Percentiles rank a stretch among this genome's conserved stretches.
Evolutionary conservation across 2,113 vertebrate genomes (phyloP).

Genomic region (Pipa parva): DNA sequence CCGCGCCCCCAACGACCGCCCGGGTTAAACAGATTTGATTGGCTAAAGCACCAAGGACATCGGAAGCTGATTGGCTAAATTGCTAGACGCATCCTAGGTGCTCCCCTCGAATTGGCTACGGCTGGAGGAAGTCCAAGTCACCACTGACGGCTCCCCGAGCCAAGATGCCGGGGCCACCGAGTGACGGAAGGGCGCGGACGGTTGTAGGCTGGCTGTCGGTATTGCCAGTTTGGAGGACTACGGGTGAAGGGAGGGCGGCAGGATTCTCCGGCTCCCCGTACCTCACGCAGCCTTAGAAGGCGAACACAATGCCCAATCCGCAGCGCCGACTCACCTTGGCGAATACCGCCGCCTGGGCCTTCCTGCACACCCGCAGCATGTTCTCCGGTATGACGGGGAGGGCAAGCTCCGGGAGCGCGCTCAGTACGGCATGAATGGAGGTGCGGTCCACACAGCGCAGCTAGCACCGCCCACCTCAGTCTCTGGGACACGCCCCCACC

Average conservation of each 20-base stretch:
- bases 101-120: background rate
- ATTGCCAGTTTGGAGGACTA: too few species aligned
- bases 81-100: too few species aligned
- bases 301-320: too few species aligned
- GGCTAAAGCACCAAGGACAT: background rate
- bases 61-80: background rate
- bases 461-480: constrained; percentile 21
- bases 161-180: background rate
- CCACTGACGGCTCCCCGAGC: background rate
- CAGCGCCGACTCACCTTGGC: constrained; percentile 4
- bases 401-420: background rate
- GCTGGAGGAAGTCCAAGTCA: background rate
- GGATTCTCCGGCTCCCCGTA: background rate
- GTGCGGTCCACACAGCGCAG: background rate
- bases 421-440: constrained; percentile 15
- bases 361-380: constrained; percentile 58
- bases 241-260: background rate
- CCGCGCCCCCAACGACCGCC: background rate
- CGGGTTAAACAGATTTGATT: constrained; percentile 7
- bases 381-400: background rate
- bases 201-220: background rate
- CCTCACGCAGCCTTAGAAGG: too few species aligned
- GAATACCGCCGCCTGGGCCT: constrained; percentile 39
- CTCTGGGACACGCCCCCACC: background rate
- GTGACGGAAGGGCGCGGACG: background rate